Conservation (phyloP, 1,140 invertebrate species). For the Callitettix versicolor region DNA sequence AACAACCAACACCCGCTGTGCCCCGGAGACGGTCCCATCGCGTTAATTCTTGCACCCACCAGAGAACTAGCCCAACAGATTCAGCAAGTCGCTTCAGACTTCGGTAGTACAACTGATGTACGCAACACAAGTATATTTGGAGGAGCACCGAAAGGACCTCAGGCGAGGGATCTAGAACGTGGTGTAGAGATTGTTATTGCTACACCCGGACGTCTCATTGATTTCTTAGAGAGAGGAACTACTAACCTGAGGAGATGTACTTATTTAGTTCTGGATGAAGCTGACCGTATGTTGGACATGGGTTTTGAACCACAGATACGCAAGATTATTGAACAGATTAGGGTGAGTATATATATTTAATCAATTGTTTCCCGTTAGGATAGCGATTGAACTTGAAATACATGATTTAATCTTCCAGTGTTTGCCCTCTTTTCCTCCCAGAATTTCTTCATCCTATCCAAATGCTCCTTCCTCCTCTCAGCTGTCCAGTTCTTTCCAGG, state of each 20-base stretch:
- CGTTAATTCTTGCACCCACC: slow-evolving; percentile 87
- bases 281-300: slow-evolving; percentile 99
- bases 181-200: slow-evolving; percentile 90
- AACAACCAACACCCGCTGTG: slow-evolving; percentile 74
- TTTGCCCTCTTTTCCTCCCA: too few relatives aligned
- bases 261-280: slow-evolving; percentile 94
- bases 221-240: slow-evolving; percentile 87
- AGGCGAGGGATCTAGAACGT: slow-evolving; percentile 76
- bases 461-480: too few relatives aligned
- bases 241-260: slow-evolving; percentile 84
- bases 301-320: slow-evolving; percentile 99
- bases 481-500: too few relatives aligned
- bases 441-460: too few relatives aligned
- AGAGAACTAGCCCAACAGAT: slow-evolving; percentile 92
- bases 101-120: slow-evolving; percentile 58
- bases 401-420: too few relatives aligned
- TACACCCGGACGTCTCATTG: slow-evolving; percentile 92
- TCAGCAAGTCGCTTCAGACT: slow-evolving; percentile 76
- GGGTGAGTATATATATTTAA: slow-evolving; percentile 31
- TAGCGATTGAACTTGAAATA: too few relatives aligned
- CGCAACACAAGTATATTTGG: slow-evolving; percentile 94
- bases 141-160: slow-evolving; percentile 40
- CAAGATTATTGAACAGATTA: slow-evolving; percentile 92
- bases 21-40: slow-evolving; percentile 85
- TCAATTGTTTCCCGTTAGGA: too few relatives aligned